A percentile compares a stretch with the other conserved stretches of the same genome.
Evolutionary conservation across 1,140 invertebrate genomes (phyloP).

Genomic region (Drosophila albomicans): DNA sequence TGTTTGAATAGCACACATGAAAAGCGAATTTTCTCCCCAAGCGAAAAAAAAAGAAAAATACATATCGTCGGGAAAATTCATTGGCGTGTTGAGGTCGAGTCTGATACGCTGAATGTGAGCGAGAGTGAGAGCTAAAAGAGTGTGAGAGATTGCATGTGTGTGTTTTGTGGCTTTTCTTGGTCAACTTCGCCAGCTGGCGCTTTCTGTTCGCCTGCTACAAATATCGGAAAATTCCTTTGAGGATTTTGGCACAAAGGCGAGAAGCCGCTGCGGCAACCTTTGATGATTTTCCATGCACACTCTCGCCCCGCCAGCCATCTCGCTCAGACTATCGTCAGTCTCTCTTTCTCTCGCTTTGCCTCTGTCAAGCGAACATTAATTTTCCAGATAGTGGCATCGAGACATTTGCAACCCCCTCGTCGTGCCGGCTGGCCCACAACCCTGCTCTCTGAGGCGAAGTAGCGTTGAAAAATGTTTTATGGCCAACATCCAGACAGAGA

Average conservation of each 20-base stretch:
- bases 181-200: constrained; percentile 68
- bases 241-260: constrained; percentile 83
- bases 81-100: constrained; percentile 60
- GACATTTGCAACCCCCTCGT: constrained; percentile 68
- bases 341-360: neutral
- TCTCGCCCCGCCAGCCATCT: constrained; percentile 22
- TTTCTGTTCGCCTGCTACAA: constrained; percentile 79
- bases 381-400: constrained; percentile 70
- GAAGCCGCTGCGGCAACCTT: constrained; percentile 81
- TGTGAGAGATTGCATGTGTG: constrained; percentile 29
- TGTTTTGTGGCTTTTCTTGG: constrained; percentile 75
- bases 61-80: constrained; percentile 75
- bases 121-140: neutral
- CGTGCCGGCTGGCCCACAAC: constrained; percentile 34
- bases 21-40: constrained; percentile 80
- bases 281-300: constrained; percentile 78
- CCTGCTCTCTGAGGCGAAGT: constrained; percentile 26
- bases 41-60: constrained; percentile 62
- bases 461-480: constrained; percentile 76
- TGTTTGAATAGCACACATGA: constrained; percentile 61
- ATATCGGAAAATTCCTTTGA: constrained; percentile 85
- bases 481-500: constrained; percentile 42
- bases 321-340: constrained; percentile 1
- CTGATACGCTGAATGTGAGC: constrained; percentile 2
- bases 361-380: constrained; percentile 48